phyloP scores from a whole-genome alignment of 2,797 vertebrate species.

The Mus spretus region DNA sequence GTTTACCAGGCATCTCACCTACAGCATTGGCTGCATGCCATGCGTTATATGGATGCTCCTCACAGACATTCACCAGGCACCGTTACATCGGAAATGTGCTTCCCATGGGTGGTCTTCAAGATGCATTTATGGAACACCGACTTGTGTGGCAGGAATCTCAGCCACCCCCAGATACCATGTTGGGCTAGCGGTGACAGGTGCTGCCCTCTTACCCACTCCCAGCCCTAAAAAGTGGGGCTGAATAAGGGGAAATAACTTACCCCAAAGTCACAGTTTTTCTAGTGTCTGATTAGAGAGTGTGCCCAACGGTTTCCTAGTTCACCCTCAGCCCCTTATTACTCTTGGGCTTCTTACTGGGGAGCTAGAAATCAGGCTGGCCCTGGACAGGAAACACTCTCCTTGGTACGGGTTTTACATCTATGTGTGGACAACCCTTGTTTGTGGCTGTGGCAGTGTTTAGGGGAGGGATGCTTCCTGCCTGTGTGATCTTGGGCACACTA shows the following conservation, averaged over 20 bases:
- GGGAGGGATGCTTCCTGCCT: background rate
- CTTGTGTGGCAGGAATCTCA: background rate
- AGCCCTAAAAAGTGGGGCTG: background rate
- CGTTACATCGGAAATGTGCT: rapidly evolving
- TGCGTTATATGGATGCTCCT: background rate
- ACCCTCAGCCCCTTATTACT: background rate
- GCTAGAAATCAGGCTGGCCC: background rate
- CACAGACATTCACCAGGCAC: background rate
- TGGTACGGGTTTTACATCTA: background rate
- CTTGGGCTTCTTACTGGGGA: background rate
- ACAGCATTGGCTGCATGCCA: no score
- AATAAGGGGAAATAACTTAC: background rate
- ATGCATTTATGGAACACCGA: background rate
- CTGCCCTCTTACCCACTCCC: background rate
- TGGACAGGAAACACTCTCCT: background rate
- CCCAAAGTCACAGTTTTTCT: background rate
- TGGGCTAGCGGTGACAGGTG: background rate
- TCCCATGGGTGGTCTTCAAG: background rate
- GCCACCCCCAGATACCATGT: background rate
- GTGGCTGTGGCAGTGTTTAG: background rate
- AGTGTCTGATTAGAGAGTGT: rapidly evolving
- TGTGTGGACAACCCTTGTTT: background rate
- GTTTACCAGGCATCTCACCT: background rate
- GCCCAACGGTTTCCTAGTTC: background rate
- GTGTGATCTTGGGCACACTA: background rate